These are phyloP conservation scores for Ceratoteleas bidentatus DNA, from an alignment of 1,140 invertebrate genomes.

Conservation along the genomic window DNA sequence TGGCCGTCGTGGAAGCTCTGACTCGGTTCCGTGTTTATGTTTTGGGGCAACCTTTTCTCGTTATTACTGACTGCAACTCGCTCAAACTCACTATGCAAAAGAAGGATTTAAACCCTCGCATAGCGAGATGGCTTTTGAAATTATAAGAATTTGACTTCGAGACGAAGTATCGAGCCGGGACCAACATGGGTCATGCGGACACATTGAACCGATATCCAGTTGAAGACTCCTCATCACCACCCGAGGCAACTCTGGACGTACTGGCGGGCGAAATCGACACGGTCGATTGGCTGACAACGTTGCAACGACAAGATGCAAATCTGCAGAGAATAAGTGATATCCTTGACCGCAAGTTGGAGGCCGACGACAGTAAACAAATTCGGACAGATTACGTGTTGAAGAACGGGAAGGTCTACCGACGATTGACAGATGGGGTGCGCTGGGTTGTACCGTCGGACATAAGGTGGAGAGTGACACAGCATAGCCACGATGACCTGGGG, in stretches of 20 bases:
- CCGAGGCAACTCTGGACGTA: slow-evolving; percentile 5
- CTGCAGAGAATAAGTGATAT: not conserved
- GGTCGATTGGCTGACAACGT: slow-evolving; percentile 15
- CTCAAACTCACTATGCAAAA: too few relatives aligned
- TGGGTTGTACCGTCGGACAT: slow-evolving; percentile 24
- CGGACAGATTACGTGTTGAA: slow-evolving; percentile 8
- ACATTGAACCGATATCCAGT: too few relatives aligned
- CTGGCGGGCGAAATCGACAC: not conserved
- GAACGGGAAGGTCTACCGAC: slow-evolving; percentile 10
- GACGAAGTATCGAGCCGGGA: too few relatives aligned
- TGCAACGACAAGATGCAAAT: slow-evolving; percentile 15
- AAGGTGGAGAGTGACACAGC: slow-evolving; percentile 5
- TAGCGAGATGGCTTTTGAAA: too few relatives aligned
- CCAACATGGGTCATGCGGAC: too few relatives aligned
- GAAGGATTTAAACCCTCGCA: too few relatives aligned
- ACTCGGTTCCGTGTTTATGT: too few relatives aligned
- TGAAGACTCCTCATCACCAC: too few relatives aligned
- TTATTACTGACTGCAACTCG: too few relatives aligned
- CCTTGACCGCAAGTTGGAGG: not conserved
- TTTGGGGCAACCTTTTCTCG: too few relatives aligned
- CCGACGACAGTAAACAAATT: slow-evolving; percentile 7
- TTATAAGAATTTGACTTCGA: too few relatives aligned
- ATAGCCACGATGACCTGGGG: slow-evolving; percentile 15
- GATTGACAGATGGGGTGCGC: not conserved
- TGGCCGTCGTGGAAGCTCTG: too few relatives aligned